phyloP scores from a whole-genome alignment of 2,888 invertebrate genomes.

The Bembecia ichneumoniformis region DNA sequence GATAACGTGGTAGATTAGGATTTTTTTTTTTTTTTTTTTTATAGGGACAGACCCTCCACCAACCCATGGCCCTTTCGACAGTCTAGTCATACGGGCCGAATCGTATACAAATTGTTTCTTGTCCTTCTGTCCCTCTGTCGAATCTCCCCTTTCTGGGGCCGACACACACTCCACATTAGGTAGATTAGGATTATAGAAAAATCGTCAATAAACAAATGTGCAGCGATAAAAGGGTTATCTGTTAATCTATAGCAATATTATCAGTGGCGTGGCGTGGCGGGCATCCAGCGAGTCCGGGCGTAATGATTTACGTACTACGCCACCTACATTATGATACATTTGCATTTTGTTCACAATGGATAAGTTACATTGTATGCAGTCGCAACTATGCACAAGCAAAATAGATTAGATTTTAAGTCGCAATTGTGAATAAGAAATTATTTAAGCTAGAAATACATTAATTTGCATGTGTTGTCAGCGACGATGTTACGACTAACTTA shows the following conservation, averaged over 20 bases:
- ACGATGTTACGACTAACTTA: background rate
- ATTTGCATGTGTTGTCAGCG: background rate
- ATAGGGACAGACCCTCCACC: no score
- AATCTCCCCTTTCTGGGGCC: no score
- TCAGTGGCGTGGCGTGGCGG: constrained; percentile 32
- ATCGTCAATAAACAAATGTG: constrained; percentile 15
- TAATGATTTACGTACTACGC: constrained; percentile 38
- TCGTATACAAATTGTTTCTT: no score
- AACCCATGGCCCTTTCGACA: no score
- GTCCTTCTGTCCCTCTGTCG: no score
- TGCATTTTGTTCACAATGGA: constrained; percentile 42
- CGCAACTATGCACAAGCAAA: constrained; percentile 12
- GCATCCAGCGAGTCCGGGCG: constrained; percentile 31
- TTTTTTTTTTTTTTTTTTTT: no score
- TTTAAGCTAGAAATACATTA: background rate
- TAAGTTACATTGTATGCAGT: constrained; percentile 9
- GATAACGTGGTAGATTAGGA: no score
- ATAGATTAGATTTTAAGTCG: constrained; percentile 6
- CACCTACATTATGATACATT: constrained; percentile 26
- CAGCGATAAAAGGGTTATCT: constrained; percentile 35
- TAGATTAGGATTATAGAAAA: background rate
- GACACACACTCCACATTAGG: no score
- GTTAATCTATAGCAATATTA: constrained; percentile 42
- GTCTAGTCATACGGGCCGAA: no score
- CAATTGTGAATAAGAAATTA: background rate